Conservation (phyloP, 1,140 invertebrate species). For the Bombus waltoni region DNA sequence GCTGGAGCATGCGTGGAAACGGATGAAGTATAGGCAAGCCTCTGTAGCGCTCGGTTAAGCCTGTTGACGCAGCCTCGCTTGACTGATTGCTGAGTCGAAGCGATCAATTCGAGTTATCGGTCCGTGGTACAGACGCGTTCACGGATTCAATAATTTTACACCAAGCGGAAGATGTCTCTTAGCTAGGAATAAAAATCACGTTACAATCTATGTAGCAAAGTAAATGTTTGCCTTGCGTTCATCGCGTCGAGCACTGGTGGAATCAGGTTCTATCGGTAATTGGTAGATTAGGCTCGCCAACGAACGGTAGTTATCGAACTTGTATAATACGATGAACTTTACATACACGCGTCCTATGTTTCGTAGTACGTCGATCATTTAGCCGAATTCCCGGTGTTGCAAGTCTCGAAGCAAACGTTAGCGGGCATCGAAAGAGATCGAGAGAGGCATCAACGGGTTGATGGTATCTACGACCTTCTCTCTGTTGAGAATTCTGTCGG, state of each 20-base stretch:
- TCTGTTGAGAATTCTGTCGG: constrained; percentile 51
- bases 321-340: not conserved
- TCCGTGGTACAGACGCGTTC: too few species aligned
- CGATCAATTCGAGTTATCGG: constrained; percentile 50
- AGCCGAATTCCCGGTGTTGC: not conserved
- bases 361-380: not conserved
- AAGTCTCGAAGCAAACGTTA: not conserved
- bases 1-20: constrained; percentile 55
- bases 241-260: not conserved
- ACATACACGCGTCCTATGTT: accelerated
- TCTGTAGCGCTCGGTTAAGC: constrained; percentile 35
- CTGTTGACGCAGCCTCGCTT: constrained; percentile 43
- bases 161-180: not conserved
- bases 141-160: not conserved
- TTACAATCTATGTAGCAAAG: too few species aligned
- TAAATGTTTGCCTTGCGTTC: not conserved
- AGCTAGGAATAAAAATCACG: not conserved
- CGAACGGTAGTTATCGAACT: not conserved
- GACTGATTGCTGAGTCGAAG: constrained; percentile 41
- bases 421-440: not conserved
- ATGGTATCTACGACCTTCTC: constrained; percentile 51
- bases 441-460: constrained; percentile 16
- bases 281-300: not conserved
- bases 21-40: constrained; percentile 44
- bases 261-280: not conserved